Evolutionary conservation across 2,113 vertebrate species (phyloP).

Genomic region (Craseonycteris thonglongyai): DNA sequence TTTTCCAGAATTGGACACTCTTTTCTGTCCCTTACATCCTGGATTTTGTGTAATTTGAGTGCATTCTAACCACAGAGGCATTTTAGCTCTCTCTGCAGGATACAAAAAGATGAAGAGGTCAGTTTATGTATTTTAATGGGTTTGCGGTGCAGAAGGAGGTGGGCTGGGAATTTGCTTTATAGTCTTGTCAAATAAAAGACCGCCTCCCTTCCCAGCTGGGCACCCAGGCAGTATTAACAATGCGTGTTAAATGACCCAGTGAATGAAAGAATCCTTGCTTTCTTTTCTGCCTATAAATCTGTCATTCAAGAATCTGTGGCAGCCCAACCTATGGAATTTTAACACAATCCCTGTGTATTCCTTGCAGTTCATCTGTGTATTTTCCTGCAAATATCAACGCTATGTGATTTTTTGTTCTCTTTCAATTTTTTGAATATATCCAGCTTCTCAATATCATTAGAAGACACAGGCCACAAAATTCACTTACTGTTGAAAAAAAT

Average conservation of each 20-base stretch:
- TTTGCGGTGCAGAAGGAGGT: background rate
- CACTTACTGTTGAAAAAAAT: background rate
- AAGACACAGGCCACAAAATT: background rate
- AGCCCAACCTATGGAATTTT: background rate
- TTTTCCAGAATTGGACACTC: background rate
- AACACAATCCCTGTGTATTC: background rate
- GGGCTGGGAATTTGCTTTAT: background rate
- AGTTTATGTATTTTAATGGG: background rate
- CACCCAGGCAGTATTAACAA: background rate
- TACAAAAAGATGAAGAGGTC: background rate
- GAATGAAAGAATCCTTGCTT: background rate
- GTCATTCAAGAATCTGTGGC: background rate
- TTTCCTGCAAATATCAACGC: background rate
- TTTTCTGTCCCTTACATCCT: background rate
- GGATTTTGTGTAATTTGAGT: background rate
- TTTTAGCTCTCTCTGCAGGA: background rate
- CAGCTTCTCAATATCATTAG: background rate
- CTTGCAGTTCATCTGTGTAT: background rate
- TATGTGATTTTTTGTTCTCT: background rate
- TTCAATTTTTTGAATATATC: background rate
- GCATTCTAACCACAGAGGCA: background rate
- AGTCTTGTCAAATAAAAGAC: background rate
- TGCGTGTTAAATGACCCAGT: background rate
- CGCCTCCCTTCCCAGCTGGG: background rate
- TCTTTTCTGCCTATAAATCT: background rate